Evolutionary conservation across 2,113 vertebrate genomes (phyloP).

Genomic region (Loxodonta africana): DNA sequence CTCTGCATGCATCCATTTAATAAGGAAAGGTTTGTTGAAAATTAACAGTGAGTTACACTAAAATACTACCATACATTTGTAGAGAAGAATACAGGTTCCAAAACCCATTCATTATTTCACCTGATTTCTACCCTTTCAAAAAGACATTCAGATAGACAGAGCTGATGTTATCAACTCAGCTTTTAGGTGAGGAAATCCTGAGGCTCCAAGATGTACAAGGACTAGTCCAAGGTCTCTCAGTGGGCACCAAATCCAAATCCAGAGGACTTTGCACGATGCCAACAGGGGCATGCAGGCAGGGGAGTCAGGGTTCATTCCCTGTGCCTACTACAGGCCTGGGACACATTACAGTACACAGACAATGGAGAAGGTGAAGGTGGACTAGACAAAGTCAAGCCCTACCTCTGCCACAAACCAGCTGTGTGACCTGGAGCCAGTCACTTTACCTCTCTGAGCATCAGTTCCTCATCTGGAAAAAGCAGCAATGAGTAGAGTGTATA

Average conservation of each 20-base stretch:
- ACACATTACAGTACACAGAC: not conserved
- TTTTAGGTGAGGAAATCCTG: not conserved
- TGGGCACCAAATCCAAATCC: not conserved
- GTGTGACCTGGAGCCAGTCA: not conserved
- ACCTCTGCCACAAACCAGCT: not conserved
- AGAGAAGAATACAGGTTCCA: not conserved
- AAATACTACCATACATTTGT: slow-evolving; percentile 36
- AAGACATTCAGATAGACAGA: not conserved
- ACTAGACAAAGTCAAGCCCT: not conserved
- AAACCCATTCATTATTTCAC: not conserved
- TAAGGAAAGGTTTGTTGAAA: slow-evolving; percentile 7
- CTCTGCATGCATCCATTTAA: not conserved
- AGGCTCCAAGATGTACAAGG: not conserved
- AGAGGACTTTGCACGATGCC: not conserved
- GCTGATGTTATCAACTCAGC: not conserved
- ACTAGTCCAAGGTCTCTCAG: not conserved
- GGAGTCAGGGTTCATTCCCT: not conserved
- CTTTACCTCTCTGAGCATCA: not conserved
- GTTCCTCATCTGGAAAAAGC: not conserved
- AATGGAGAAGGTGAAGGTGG: not conserved
- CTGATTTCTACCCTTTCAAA: not conserved
- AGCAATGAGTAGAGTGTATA: not conserved
- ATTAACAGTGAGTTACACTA: not conserved
- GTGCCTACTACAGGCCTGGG: not conserved
- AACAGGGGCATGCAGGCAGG: no score